Conservation (phyloP, 1,140 invertebrate genomes). For the Wasmannia auropunctata region DNA sequence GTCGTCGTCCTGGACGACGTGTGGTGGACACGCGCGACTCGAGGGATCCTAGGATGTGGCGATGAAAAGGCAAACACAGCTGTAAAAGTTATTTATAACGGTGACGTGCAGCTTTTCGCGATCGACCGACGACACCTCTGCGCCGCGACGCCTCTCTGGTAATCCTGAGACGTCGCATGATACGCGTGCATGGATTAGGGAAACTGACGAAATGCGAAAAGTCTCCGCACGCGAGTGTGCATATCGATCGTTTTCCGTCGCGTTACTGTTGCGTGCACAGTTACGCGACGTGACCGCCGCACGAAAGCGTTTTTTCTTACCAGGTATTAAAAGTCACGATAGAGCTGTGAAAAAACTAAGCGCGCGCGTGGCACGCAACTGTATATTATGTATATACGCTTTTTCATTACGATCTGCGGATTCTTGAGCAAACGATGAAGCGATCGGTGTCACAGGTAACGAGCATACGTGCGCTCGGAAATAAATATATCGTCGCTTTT, state of each 20-base stretch:
- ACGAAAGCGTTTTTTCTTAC: neutral
- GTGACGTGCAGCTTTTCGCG: neutral
- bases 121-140: neutral
- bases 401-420: neutral
- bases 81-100: slow-evolving; percentile 47
- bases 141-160: neutral
- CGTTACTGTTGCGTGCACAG: slow-evolving; percentile 4
- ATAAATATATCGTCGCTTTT: neutral
- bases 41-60: neutral
- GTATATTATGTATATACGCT: neutral
- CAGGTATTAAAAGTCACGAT: neutral
- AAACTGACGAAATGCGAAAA: neutral
- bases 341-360: neutral
- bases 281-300: neutral
- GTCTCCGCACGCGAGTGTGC: neutral
- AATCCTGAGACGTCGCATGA: neutral
- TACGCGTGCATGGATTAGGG: neutral
- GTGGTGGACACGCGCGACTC: neutral
- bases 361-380: neutral
- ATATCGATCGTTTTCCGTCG: slow-evolving; percentile 11
- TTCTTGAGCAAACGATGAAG: neutral
- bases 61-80: slow-evolving; percentile 18
- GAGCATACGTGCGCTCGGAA: neutral
- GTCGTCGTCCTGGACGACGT: neutral
- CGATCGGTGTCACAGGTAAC: neutral